Evolutionary conservation across 2,797 vertebrate genomes (phyloP), one percentile per base, ranked within the genome.

Genomic region (Huso huso): DNA sequence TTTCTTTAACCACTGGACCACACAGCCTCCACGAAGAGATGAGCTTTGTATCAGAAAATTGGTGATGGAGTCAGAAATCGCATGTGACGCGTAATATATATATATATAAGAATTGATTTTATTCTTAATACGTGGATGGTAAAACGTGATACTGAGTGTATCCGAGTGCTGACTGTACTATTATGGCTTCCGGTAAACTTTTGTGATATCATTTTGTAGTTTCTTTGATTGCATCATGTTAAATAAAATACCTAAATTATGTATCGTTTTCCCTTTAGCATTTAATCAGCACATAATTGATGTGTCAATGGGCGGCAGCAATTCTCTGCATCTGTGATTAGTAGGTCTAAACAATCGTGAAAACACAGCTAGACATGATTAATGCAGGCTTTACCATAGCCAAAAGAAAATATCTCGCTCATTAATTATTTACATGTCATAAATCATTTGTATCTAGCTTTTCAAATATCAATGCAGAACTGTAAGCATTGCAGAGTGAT

Each of bases 201-300:
- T 37, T 37, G 23, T 4, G 23, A 37, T 3, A 37, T 37, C 23
- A 37, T 37, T 37, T 37, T 37, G 23, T 37, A 37, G 23, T 37
- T 37, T 37, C 23, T 37, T 37, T 37, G 23, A 37, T 37, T 37
- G 23, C 23, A 37, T 37, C 23, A 37, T 37, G 23, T 37, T 2
- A 18, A 37, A 37, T 37, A 37, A 37, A 3, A 37, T 37, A 37
- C 23, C 23, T 37, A 37, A 37, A 37, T 74, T 62, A 66, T 70
- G 49, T 67, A 71, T 71, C 70, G 66, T 73, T 71, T 71, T 68
- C 61, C 55, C 76, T 67, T 74, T 69, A 70, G 68, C 71, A 69
- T 72, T 75, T 71, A 73, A 69, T 71, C 70, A 72, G 67, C 13
- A 13, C 63, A 49, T 69, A 71, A 73, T 70, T 55, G 69, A 71